These are phyloP conservation scores for Mallotus villosus DNA, from an alignment of 2,797 vertebrate genomes.

Conservation along the genomic window DNA sequence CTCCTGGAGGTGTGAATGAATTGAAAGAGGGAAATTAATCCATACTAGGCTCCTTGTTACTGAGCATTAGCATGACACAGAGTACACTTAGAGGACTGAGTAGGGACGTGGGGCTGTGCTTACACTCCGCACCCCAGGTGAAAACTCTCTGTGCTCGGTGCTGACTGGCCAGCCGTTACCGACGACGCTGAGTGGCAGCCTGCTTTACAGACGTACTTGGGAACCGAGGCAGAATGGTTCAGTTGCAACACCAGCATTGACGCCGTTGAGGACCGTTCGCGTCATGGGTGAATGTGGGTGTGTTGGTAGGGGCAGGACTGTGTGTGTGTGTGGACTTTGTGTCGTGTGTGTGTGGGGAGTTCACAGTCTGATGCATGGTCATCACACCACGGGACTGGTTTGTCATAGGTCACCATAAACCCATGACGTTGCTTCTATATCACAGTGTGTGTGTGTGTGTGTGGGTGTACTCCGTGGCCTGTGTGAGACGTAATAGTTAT, in stretches of 20 bases:
- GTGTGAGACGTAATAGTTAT: no score
- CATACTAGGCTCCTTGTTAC: no score
- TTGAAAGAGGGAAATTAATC: conserved; percentile 13
- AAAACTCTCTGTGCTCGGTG: not conserved
- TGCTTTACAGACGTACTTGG: conserved; percentile 32
- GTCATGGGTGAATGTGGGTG: no score
- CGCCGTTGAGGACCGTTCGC: no score
- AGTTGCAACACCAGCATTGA: not conserved
- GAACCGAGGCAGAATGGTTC: not conserved
- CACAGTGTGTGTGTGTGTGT: conserved; percentile 25
- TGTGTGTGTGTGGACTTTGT: no score
- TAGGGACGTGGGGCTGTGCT: conserved; percentile 1
- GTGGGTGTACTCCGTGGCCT: no score
- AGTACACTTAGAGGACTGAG: not conserved
- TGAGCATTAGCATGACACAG: no score
- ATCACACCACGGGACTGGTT: conserved; percentile 62
- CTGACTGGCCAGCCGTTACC: not conserved
- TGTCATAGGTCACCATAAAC: conserved; percentile 57
- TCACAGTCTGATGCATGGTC: conserved; percentile 57
- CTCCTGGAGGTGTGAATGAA: no score
- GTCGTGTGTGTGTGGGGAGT: conserved; percentile 28
- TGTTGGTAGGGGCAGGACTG: no score
- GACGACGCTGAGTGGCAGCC: no score
- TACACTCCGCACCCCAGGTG: not conserved
- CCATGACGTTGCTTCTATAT: conserved; percentile 26